Evolutionary conservation across 1,140 invertebrate genomes (phyloP).

Genomic region (Lysiphlebus fabarum): DNA sequence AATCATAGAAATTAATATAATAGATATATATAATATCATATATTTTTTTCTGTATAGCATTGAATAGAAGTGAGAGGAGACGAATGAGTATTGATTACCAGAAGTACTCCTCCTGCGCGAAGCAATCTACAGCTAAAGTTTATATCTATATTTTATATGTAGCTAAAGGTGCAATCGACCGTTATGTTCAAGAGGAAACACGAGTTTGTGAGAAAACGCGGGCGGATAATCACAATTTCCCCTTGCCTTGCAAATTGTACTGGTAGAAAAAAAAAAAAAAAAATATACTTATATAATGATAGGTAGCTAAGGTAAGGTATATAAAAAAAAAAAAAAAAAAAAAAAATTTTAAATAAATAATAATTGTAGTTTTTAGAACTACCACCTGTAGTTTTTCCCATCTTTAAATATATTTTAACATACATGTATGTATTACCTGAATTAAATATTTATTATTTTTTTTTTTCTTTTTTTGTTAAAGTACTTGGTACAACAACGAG

Average conservation of each 20-base stretch:
- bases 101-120: conserved; percentile 13
- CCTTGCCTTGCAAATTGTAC: neutral
- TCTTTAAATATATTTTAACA: neutral
- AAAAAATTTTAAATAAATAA: no score
- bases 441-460: neutral
- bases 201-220: conserved; percentile 11
- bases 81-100: conserved; percentile 16
- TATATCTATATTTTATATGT: conserved; percentile 2
- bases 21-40: no score
- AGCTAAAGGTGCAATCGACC: conserved; percentile 7
- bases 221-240: neutral
- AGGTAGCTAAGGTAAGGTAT: no score
- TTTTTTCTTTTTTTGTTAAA: neutral
- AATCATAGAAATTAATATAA: no score
- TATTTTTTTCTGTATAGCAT: no score
- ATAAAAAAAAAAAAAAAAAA: no score
- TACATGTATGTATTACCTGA: no score
- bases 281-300: no score
- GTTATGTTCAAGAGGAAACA: conserved; percentile 6
- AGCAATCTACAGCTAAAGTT: neutral
- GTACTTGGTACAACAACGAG: no score
- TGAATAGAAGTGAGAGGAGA: neutral
- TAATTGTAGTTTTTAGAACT: no score
- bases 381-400: conserved; percentile 9
- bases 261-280: no score